phyloP scores from a whole-genome alignment of 2,888 invertebrate species.

The Diplolepis rosae region DNA sequence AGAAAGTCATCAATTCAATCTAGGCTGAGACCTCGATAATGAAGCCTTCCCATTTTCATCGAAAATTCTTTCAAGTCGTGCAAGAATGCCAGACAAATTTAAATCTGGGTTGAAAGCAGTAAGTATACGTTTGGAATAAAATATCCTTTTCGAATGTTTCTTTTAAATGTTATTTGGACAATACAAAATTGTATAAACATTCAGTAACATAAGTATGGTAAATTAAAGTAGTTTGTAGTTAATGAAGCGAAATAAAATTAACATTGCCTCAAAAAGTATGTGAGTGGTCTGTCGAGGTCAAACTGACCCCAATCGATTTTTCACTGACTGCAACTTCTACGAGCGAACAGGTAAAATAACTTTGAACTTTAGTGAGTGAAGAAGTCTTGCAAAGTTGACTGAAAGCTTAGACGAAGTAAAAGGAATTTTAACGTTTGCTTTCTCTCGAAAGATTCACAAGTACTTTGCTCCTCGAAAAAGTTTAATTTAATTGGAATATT shows the following conservation, averaged over 20 bases:
- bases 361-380: constrained; percentile 2
- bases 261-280: background rate
- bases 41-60: background rate
- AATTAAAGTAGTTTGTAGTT: background rate
- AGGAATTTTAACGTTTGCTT: background rate
- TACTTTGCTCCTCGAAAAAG: background rate
- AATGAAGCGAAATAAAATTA: background rate
- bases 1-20: constrained; percentile 14
- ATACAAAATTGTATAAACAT: no score
- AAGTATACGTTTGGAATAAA: background rate
- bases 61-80: background rate
- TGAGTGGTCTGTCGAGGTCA: constrained; percentile 1
- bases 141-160: background rate
- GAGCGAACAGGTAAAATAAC: constrained; percentile 8
- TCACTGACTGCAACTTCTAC: constrained; percentile 2
- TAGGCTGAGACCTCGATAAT: background rate
- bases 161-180: no score
- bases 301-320: constrained; percentile 18
- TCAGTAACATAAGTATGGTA: background rate
- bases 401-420: background rate
- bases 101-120: background rate
- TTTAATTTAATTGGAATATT: no score
- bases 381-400: constrained; percentile 2
- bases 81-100: background rate
- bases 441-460: background rate